Evolutionary conservation across 64 coral and sea anemone genomes (phyloP).

Genomic region (Pocillopora verrucosa): DNA sequence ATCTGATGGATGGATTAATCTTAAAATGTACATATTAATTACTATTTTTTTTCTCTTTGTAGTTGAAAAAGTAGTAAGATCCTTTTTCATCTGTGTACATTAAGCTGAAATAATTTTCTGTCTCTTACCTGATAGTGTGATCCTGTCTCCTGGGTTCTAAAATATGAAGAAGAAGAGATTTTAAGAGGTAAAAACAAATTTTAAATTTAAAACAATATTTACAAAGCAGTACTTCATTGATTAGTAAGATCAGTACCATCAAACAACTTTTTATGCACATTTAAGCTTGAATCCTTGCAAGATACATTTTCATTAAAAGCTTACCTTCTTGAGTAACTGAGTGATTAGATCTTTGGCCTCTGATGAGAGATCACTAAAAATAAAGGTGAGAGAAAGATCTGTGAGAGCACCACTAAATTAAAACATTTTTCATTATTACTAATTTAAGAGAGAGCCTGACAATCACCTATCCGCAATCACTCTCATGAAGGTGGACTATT

Average conservation of each 20-base stretch:
- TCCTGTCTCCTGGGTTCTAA: conserved; percentile 91
- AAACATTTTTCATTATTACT: background rate
- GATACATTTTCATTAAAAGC: background rate
- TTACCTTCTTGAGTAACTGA: conserved; percentile 92
- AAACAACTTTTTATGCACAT: background rate
- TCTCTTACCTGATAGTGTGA: conserved; percentile 85
- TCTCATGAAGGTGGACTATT: too few species aligned
- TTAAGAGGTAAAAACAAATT: background rate
- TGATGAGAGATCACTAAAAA: conserved; percentile 72
- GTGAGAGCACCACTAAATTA: background rate
- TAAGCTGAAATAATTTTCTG: background rate
- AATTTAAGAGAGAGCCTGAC: background rate
- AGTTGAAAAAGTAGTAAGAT: too few species aligned
- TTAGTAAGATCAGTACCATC: background rate
- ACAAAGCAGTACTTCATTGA: background rate
- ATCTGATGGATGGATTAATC: too few species aligned
- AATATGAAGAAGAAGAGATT: conserved; percentile 16
- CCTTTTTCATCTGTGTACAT: background rate
- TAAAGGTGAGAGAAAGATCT: background rate
- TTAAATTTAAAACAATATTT: background rate
- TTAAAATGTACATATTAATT: too few species aligned
- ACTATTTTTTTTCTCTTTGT: too few species aligned
- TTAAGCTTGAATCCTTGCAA: background rate
- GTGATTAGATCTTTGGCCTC: conserved; percentile 90
- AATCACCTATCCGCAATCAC: too few species aligned